phyloP scores from a whole-genome alignment of 2,113 vertebrate species.

The Aegotheles bennettii region DNA sequence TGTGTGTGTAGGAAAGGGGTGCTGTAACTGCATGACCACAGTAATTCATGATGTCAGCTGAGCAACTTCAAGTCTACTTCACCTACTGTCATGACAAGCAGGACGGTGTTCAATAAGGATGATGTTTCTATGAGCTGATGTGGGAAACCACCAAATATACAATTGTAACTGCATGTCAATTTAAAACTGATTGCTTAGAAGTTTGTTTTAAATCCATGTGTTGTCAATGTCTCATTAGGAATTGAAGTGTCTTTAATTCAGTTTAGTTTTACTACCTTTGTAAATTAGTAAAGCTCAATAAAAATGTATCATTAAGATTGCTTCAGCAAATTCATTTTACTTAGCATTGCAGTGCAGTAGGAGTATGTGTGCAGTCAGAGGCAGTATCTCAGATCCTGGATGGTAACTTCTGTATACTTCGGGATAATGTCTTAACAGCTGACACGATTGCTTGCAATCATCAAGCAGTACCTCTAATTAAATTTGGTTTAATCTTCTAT shows the following conservation, averaged over 20 bases:
- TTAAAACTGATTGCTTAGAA: background rate
- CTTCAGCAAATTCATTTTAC: background rate
- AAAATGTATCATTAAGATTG: background rate
- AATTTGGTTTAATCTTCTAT: background rate
- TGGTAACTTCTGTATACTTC: background rate
- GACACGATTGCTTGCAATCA: background rate
- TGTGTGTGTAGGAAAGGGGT: background rate
- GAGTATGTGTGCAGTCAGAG: background rate
- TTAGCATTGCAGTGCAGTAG: background rate
- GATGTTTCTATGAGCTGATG: background rate
- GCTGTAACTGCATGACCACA: background rate
- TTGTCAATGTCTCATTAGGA: background rate
- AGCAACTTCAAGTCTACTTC: background rate
- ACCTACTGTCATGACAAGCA: background rate
- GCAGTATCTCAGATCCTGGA: background rate
- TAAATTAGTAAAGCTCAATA: background rate
- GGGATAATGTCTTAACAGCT: background rate
- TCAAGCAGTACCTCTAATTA: background rate
- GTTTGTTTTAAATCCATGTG: background rate
- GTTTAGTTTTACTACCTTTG: background rate
- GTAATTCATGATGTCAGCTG: background rate
- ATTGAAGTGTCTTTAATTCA: background rate
- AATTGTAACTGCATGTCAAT: background rate
- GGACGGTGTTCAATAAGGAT: background rate
- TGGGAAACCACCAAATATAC: background rate